Percentiles rank a stretch among this genome's conserved stretches.
These are phyloP conservation scores for Ganaspis sp. DNA, from an alignment of 1,140 invertebrate species.

Conservation along the genomic window DNA sequence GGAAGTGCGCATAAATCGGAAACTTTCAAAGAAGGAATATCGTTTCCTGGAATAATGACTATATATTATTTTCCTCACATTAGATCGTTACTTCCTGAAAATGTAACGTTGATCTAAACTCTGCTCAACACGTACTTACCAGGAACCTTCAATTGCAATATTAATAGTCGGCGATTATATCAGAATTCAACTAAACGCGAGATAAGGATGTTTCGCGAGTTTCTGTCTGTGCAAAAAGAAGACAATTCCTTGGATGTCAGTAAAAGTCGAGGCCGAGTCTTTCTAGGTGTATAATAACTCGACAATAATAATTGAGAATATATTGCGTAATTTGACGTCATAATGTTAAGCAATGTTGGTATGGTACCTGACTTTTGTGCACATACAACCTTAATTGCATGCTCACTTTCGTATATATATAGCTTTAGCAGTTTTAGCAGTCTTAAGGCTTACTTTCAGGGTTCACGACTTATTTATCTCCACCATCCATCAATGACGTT, in stretches of 20 bases:
- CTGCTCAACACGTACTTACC: not conserved
- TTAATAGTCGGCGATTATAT: not conserved
- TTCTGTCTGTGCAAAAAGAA: not conserved
- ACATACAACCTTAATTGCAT: not conserved
- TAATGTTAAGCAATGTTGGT: constrained; percentile 57
- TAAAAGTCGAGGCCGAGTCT: constrained; percentile 15
- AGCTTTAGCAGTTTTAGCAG: not conserved
- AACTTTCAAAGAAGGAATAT: not conserved
- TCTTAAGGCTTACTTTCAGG: not conserved
- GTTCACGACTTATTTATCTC: constrained; percentile 22
- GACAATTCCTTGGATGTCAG: not conserved
- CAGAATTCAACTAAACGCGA: not conserved
- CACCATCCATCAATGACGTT: not conserved
- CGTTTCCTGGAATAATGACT: not conserved
- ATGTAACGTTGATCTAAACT: not conserved
- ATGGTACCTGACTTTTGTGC: constrained; percentile 42
- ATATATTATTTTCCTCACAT: not conserved
- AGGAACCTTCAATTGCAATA: not conserved
- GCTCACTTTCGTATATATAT: not conserved
- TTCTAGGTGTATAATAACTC: constrained; percentile 37
- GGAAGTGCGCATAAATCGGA: not conserved
- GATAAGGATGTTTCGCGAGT: constrained; percentile 6
- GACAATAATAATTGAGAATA: constrained; percentile 54
- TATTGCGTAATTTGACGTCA: constrained; percentile 55
- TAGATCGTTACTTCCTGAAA: not conserved